Conservation (phyloP, 2,888 invertebrate species). For the Formica aserva region DNA sequence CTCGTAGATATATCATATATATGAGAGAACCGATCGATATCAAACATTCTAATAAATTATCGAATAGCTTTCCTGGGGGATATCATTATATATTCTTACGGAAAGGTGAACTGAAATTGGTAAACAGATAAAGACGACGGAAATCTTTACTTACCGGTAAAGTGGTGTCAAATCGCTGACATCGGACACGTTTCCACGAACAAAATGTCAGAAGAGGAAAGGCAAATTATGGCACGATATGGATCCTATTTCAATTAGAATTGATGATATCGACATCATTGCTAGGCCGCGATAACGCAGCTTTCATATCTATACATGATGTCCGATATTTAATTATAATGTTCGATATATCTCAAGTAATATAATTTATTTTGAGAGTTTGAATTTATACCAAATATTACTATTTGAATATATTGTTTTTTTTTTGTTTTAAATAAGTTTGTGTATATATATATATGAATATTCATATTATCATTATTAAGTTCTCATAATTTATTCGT, state of each 20-base stretch:
- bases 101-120: constrained; percentile 8
- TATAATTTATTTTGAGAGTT: not conserved
- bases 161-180: constrained; percentile 36
- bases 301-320: not conserved
- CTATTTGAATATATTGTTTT: not conserved
- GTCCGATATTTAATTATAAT: constrained; percentile 21
- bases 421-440: not conserved
- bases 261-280: constrained; percentile 8
- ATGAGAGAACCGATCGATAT: not conserved
- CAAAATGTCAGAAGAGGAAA: constrained; percentile 14
- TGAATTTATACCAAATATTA: not conserved
- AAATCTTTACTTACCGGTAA: constrained; percentile 29
- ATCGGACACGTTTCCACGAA: constrained; percentile 18
- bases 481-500: not conserved
- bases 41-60: not conserved
- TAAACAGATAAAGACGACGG: constrained; percentile 15
- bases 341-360: not conserved
- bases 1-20: not conserved
- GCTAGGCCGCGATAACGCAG: not conserved
- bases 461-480: not conserved
- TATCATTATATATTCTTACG: not conserved
- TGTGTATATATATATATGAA: not conserved
- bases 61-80: not conserved
- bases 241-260: constrained; percentile 50
- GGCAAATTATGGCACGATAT: constrained; percentile 21